Base-by-base conservation (phyloP, 2,888 invertebrate species). In the Dicycla oo region DNA sequence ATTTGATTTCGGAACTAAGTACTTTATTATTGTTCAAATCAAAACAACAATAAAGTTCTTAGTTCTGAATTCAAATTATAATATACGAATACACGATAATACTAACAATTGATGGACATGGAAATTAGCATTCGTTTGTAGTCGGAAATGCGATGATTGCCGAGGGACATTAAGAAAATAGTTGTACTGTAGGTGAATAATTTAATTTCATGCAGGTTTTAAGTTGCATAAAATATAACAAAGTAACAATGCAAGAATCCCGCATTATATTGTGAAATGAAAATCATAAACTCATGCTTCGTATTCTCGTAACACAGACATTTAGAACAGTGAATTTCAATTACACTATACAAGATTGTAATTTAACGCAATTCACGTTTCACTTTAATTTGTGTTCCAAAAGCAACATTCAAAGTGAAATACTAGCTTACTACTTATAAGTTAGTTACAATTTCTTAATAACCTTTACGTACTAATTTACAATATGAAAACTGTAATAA, bases 401-500 rank as follows among this genome's bases (percentile, higher is more conserved):
- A 71, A 78, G 62, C 72, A 38, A 66, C 61, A 57, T 63, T 57
- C 0, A 67, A 38, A 54, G 43, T 43, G 34, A 38, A 58, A 54
- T 45, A 40, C 26, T 49, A 38, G 23, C 40, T n/a, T 43, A 26
- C 62, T 62, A 65, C 72, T 65, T 38, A 8, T 49, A 53, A 66
- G 51, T 77, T 62, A 77, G 56, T 77, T 57, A 72, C 72, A 78
- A 43, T 51, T 38, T 43, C 10, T 69, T 34, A 18, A n/a, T n/a
- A 65, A 71, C 65, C 56, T 72, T 47, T 8, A 56, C n/a, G 38
- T 38, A 60, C 6, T 69, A 53, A 65, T 60, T 20, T n/a, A 66
- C 15, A 56, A 13, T 26, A 20, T 5, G 3, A 2, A 45, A n/a
- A 43, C 47, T 34, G 58, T 10, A 45, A 58, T 3, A 60, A 69